Percentiles rank a stretch among this genome's conserved stretches.
phyloP scores from a whole-genome alignment of 1,140 invertebrate genomes.

The Riptortus pedestris region DNA sequence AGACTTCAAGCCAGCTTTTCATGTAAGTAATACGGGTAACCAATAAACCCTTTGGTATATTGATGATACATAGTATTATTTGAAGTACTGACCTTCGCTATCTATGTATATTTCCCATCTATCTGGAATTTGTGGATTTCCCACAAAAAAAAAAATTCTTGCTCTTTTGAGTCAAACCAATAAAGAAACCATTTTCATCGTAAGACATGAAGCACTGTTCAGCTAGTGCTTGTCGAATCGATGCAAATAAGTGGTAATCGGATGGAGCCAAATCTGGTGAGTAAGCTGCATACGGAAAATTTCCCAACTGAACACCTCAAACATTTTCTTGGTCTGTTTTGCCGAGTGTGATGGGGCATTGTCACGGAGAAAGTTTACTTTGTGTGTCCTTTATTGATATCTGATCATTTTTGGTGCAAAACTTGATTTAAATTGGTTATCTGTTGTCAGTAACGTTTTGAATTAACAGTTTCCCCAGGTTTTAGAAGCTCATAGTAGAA shows the following conservation, averaged over 20 bases:
- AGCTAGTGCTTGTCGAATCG: not conserved
- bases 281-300: not conserved
- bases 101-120: not conserved
- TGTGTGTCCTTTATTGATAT: not conserved
- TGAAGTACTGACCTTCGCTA: not conserved
- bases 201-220: not conserved
- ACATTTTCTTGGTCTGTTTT: not conserved
- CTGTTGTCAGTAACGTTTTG: not conserved
- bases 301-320: not conserved
- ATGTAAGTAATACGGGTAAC: too few relatives aligned
- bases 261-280: not conserved
- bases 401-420: not conserved
- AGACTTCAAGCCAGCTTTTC: too few relatives aligned
- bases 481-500: not conserved
- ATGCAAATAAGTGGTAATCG: not conserved
- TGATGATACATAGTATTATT: not conserved
- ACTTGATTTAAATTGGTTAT: not conserved
- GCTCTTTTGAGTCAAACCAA: not conserved
- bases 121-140: not conserved
- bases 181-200: not conserved
- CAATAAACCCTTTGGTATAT: too few relatives aligned
- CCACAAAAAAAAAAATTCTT: not conserved
- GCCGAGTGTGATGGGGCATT: not conserved
- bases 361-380: not conserved
- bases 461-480: too few relatives aligned